Conservation (phyloP, 2,888 invertebrate species). For the Papilio gigon region DNA sequence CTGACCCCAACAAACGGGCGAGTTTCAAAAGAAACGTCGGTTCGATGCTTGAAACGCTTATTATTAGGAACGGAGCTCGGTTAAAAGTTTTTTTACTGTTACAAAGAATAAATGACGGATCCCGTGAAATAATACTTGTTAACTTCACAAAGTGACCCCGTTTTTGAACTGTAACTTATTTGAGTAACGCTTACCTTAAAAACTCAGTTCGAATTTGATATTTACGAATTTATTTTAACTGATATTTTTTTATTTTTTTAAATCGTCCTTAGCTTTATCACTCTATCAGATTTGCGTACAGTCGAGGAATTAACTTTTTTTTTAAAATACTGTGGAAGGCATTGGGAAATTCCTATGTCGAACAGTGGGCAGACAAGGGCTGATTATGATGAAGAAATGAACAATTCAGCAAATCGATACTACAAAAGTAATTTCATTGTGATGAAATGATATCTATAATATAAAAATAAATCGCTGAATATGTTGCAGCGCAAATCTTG, state of each 20-base stretch:
- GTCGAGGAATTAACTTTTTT: too few species aligned
- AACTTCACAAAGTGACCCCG: slow-evolving; percentile 25
- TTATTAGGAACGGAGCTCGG: slow-evolving; percentile 24
- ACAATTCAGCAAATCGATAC: too few species aligned
- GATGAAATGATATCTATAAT: too few species aligned
- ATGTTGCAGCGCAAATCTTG: too few species aligned
- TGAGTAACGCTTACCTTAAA: slow-evolving; percentile 15
- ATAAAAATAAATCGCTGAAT: too few species aligned
- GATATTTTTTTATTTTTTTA: too few species aligned
- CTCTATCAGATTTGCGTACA: too few species aligned
- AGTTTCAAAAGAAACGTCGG: slow-evolving; percentile 31
- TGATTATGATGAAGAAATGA: too few species aligned
- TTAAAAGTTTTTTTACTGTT: slow-evolving; percentile 27
- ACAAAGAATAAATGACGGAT: slow-evolving; percentile 33
- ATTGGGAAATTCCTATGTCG: too few species aligned
- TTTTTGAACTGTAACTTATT: slow-evolving; percentile 12
- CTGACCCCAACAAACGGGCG: slow-evolving; percentile 32
- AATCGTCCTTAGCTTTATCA: background rate
- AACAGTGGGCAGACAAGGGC: too few species aligned
- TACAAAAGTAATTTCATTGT: too few species aligned
- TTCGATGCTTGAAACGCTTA: slow-evolving; percentile 32
- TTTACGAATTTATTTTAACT: background rate
- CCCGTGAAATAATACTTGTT: slow-evolving; percentile 8
- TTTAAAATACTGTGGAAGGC: too few species aligned
- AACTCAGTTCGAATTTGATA: background rate